phyloP scores from a whole-genome alignment of 2,888 invertebrate genomes.

The Thymelicus lineola region DNA sequence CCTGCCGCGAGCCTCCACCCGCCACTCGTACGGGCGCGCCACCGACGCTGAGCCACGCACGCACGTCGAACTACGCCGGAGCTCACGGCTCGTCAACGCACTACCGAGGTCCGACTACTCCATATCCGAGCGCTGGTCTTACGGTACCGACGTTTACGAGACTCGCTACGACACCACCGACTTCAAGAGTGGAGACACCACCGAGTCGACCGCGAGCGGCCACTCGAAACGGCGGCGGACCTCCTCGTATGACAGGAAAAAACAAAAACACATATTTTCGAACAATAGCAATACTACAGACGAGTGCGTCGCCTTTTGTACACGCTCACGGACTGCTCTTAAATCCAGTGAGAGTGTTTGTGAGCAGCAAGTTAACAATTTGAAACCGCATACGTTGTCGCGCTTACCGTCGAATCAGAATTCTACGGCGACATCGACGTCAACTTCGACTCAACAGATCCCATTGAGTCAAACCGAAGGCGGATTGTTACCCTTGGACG shows the following conservation, averaged over 20 bases:
- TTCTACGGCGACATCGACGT: slow-evolving; percentile 53
- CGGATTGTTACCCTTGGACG: slow-evolving; percentile 78
- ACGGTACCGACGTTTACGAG: slow-evolving; percentile 83
- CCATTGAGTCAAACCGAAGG: slow-evolving; percentile 66
- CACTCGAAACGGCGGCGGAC: slow-evolving; percentile 68
- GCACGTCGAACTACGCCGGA: slow-evolving; percentile 70
- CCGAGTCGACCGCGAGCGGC: slow-evolving; percentile 55
- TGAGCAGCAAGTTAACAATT: slow-evolving; percentile 64
- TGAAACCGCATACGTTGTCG: slow-evolving; percentile 56
- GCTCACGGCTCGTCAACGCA: slow-evolving; percentile 80
- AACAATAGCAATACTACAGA: slow-evolving; percentile 59
- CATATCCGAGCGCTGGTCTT: slow-evolving; percentile 85
- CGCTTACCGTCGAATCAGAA: slow-evolving; percentile 57
- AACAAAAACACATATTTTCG: slow-evolving; percentile 64
- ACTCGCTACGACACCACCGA: slow-evolving; percentile 74
- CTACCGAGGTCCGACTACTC: slow-evolving; percentile 82
- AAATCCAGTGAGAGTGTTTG: slow-evolving; percentile 75
- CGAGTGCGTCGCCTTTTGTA: slow-evolving; percentile 78
- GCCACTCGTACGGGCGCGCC: slow-evolving; percentile 61
- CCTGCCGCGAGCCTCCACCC: slow-evolving; percentile 68
- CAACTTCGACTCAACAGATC: slow-evolving; percentile 49
- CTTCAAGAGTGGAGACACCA: slow-evolving; percentile 68
- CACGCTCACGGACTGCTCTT: slow-evolving; percentile 80
- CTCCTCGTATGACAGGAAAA: slow-evolving; percentile 77
- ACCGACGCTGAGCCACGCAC: slow-evolving; percentile 73